Evolutionary conservation across 2,797 vertebrate genomes (phyloP), one percentile per base, ranked within the genome.

Genomic region (Argyrosomus regius): DNA sequence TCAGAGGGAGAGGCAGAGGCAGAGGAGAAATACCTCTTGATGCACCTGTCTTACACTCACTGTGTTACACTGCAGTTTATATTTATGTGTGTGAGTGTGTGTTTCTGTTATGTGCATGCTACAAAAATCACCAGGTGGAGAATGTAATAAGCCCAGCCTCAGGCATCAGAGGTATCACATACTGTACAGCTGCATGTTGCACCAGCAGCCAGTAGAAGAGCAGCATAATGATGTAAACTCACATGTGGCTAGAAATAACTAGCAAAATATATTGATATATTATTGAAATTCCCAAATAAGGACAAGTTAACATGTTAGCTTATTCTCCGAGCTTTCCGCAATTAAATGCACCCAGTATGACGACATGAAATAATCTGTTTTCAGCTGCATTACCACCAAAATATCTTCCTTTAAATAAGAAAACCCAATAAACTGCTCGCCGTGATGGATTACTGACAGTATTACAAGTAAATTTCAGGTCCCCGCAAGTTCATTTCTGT

Each of bases 71-170:
- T 20, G 13, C 9, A 3, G 35, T 75, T 50, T 60, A 6, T 41
- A 28, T 76, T 62, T 70, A 17, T 8, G 50, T 77, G 52, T 48
- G 68, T 53, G 16, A 46, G 54, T 58, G 43, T 64, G 16, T 41
- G 24, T 65, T 57, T 60, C 66, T 79, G 68, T 75, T 60, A 43
- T 35, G 12, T 82, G 80, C 75, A 81, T 85, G 84, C 69, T 26
- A 66, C 39, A n/a, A 64, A 64, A 66, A 78, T 60, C 48, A 60
- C 56, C 73, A 83, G 61, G 59, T 52, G 53, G 62, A 68, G 65
- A 74, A 62, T 70, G 58, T 56, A 28, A 75, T 72, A 72, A 76
- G 5, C 39, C 28, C 20, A 48, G 58, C 45, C 48, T 72, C 22
- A 17, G 59, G 46, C 76, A 43, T 59, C 56, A 72, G 20, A 52